phyloP scores from a whole-genome alignment of 2,113 vertebrate species.

The Cynocephalus volans region DNA sequence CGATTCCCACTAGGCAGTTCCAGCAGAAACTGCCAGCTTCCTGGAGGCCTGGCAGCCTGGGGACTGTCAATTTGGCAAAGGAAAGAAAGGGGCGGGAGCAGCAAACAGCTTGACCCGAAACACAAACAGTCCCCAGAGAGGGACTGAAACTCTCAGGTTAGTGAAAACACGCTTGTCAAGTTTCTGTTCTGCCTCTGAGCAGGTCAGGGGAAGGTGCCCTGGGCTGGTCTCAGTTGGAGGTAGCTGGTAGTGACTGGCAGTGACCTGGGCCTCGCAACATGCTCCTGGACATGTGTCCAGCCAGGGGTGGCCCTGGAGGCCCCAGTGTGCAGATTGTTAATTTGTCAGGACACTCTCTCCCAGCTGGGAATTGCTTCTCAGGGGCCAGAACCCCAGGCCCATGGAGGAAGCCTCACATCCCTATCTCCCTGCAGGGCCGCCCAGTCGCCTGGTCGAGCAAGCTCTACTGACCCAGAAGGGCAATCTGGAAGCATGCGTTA shows the following conservation, averaged over 20 bases:
- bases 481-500: neutral
- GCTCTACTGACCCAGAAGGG: neutral
- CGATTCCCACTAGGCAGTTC: conserved; percentile 56
- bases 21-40: conserved; percentile 35
- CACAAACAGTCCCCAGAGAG: conserved; percentile 81
- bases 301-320: neutral
- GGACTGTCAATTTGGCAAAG: conserved; percentile 68
- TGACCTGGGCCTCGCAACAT: neutral
- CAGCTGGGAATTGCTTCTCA: neutral
- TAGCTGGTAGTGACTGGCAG: neutral
- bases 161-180: conserved; percentile 76
- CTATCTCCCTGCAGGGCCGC: neutral
- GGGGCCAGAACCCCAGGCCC: neutral
- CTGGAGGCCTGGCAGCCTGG: conserved; percentile 46
- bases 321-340: neutral
- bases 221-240: neutral
- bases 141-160: conserved; percentile 78
- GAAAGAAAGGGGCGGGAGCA: conserved; percentile 65
- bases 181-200: conserved; percentile 61
- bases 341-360: neutral
- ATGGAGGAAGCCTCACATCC: accelerated
- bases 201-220: neutral
- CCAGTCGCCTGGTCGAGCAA: neutral
- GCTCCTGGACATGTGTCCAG: neutral
- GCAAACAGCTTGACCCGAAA: conserved; percentile 75